These are phyloP conservation scores for Pomatostomus ruficeps DNA, from an alignment of 2,113 vertebrate genomes.

Conservation along the genomic window DNA sequence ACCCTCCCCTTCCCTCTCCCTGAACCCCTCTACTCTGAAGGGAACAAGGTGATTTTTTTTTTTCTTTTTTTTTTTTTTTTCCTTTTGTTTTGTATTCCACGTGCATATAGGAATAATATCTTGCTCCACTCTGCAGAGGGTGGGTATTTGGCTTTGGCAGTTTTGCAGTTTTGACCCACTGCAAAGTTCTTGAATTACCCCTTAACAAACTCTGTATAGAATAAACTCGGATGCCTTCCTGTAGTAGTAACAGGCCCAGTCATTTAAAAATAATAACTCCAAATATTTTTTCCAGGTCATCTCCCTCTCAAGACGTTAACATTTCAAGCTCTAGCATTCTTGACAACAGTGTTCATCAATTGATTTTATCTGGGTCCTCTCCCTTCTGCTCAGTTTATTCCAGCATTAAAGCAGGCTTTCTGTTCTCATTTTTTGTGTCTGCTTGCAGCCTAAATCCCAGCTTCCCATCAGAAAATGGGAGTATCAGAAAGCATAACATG, in stretches of 20 bases:
- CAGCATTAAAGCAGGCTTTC: background rate
- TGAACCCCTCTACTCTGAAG: background rate
- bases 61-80: background rate
- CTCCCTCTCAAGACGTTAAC: background rate
- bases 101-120: accelerated
- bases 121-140: background rate
- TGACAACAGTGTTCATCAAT: background rate
- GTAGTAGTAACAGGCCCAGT: background rate
- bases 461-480: background rate
- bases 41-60: background rate
- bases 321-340: background rate
- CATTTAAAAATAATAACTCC: background rate
- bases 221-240: background rate
- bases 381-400: background rate
- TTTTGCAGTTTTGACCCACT: background rate
- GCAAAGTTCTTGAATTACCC: background rate
- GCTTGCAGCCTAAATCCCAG: background rate
- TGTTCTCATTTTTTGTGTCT: background rate
- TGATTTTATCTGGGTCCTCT: background rate
- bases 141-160: background rate
- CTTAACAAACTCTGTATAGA: background rate
- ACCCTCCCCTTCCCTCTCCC: background rate
- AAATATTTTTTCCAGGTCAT: background rate
- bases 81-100: background rate
- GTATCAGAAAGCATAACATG: background rate